A percentile compares a stretch with the other conserved stretches of the same genome.
Evolutionary conservation across 2,888 invertebrate species (phyloP).

Genomic region (Drepanosiphum platanoidis): DNA sequence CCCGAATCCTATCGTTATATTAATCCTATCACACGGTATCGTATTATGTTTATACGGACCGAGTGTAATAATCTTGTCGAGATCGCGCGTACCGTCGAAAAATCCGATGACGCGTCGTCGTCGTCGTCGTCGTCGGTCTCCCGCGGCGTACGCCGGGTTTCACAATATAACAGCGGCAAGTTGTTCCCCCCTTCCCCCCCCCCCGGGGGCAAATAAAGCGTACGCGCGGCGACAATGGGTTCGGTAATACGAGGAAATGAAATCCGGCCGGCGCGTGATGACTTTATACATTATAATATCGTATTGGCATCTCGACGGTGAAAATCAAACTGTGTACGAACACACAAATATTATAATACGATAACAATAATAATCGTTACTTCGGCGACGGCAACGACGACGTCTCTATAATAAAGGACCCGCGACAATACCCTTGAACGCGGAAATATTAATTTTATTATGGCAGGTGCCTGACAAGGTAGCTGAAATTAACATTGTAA

Average conservation of each 20-base stretch:
- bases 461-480: constrained; percentile 18
- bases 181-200: background rate
- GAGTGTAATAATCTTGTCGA: background rate
- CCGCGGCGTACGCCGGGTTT: constrained; percentile 7
- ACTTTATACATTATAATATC: background rate
- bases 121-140: background rate
- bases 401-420: background rate
- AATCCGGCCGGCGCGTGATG: constrained; percentile 17
- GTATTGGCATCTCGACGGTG: constrained; percentile 8
- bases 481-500: constrained; percentile 6
- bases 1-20: too few relatives aligned
- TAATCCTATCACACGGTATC: background rate
- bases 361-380: constrained; percentile 7
- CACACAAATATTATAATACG: background rate
- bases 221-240: constrained; percentile 28
- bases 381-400: background rate
- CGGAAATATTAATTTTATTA: constrained; percentile 17
- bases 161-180: background rate
- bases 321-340: constrained; percentile 17
- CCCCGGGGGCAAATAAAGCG: background rate
- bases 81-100: background rate
- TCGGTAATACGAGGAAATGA: constrained; percentile 51
- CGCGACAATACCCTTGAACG: constrained; percentile 35
- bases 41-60: too few relatives aligned
- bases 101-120: background rate